Conservation (phyloP, 2,797 vertebrate genomes). For the Amblyraja radiata region DNA sequence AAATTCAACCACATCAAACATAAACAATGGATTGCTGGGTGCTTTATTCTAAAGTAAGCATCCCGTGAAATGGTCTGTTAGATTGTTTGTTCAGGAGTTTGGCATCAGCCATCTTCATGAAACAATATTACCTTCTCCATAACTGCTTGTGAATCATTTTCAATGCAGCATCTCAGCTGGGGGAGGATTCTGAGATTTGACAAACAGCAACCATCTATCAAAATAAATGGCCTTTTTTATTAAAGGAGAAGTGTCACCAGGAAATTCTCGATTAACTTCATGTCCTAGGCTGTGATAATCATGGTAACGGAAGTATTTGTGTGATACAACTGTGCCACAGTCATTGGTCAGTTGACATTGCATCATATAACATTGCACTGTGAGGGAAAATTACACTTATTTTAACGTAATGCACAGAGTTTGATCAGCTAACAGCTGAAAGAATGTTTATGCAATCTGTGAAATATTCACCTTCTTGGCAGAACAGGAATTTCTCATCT, state of each 20-base stretch:
- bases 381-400: not conserved
- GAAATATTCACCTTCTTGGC: not conserved
- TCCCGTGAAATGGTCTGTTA: not conserved
- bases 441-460: not conserved
- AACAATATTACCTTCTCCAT: not conserved
- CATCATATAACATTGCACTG: not conserved
- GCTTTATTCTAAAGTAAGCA: not conserved
- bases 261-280: not conserved
- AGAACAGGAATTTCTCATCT: not conserved
- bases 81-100: conserved; percentile 2
- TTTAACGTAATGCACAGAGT: not conserved
- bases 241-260: not conserved
- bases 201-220: conserved; percentile 15
- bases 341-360: not conserved
- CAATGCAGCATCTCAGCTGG: not conserved
- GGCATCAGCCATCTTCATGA: not conserved
- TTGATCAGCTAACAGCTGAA: too few relatives aligned
- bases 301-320: not conserved
- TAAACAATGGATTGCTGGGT: not conserved
- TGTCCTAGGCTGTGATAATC: not conserved
- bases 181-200: conserved; percentile 15
- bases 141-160: conserved; percentile 1
- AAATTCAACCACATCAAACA: not conserved
- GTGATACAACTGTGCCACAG: not conserved
- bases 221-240: conserved; percentile 18